phyloP scores from a whole-genome alignment of 92 coral and sea anemone genomes.

The Nematostella vectensis region DNA sequence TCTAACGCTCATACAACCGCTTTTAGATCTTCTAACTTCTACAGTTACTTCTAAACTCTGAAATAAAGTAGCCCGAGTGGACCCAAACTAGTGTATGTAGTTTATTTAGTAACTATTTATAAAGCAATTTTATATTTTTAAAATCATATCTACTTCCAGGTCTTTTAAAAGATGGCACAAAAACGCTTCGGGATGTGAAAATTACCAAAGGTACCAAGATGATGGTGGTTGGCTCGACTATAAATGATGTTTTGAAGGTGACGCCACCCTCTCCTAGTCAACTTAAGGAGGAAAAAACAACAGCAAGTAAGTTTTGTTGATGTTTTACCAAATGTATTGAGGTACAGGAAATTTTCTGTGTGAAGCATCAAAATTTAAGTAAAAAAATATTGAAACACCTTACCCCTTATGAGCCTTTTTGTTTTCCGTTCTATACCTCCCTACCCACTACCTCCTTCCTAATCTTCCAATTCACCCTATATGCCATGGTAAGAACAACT shows the following conservation, averaged over 20 bases:
- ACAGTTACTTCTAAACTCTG: no score
- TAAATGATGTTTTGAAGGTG: constrained; percentile 89
- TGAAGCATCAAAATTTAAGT: background rate
- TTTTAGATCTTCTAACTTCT: no score
- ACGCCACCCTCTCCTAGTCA: constrained; percentile 91
- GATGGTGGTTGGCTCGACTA: constrained; percentile 99
- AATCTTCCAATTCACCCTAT: no score
- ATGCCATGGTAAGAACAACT: no score
- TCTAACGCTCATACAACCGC: no score
- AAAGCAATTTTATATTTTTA: background rate
- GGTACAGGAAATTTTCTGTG: background rate
- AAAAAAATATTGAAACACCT: background rate
- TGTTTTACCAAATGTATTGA: no score
- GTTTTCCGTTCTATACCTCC: no score
- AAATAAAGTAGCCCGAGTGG: no score
- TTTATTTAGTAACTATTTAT: no score
- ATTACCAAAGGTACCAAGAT: constrained; percentile 78
- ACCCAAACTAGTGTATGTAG: no score
- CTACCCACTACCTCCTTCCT: no score
- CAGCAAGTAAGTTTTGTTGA: constrained; percentile 61
- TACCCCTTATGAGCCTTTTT: no score
- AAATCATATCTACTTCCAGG: constrained; percentile 29
- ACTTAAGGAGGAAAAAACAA: constrained; percentile 77
- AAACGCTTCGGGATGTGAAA: constrained; percentile 70
- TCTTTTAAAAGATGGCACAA: constrained; percentile 87